phyloP scores from a whole-genome alignment of 92 coral and sea anemone species.

The Epizoanthus ramosus region DNA sequence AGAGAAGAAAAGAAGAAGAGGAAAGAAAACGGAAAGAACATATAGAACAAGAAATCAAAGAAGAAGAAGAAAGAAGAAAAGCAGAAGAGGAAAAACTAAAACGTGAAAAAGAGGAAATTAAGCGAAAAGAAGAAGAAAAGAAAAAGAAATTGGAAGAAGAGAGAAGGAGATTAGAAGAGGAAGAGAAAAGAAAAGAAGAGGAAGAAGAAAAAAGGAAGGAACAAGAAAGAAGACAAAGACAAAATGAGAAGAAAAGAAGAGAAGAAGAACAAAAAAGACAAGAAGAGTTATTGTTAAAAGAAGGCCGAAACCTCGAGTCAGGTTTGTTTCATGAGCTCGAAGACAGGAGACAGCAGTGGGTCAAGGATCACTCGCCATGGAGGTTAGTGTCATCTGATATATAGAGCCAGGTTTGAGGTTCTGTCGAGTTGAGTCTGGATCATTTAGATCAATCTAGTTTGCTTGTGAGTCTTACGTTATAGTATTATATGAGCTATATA shows the following conservation, averaged over 20 bases:
- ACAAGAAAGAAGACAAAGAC: constrained; percentile 6
- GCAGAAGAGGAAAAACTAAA: constrained; percentile 33
- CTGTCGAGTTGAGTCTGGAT: too few relatives aligned
- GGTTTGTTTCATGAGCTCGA: constrained; percentile 57
- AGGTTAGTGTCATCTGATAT: constrained; percentile 50
- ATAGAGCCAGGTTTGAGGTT: too few relatives aligned
- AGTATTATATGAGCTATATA: too few relatives aligned
- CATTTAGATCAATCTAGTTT: too few relatives aligned
- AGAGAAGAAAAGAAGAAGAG: constrained; percentile 49
- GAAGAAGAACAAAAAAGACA: constrained; percentile 27
- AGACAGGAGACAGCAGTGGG: constrained; percentile 73
- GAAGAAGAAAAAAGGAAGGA: constrained; percentile 29
- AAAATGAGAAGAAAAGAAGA: constrained; percentile 4
- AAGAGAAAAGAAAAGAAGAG: constrained; percentile 23
- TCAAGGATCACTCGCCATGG: constrained; percentile 80
- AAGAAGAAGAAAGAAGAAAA: constrained; percentile 32
- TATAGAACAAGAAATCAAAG: constrained; percentile 23
- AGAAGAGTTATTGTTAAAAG: constrained; percentile 37
- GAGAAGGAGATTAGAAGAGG: constrained; percentile 27
- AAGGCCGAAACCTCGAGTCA: constrained; percentile 20
- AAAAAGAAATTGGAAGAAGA: constrained; percentile 34
- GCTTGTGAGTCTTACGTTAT: too few relatives aligned
- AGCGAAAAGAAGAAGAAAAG: constrained; percentile 28
- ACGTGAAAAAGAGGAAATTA: constrained; percentile 24
- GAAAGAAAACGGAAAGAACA: constrained; percentile 40